phyloP scores from a whole-genome alignment of 2,888 invertebrate species.

The Drosophila gaucha region DNA sequence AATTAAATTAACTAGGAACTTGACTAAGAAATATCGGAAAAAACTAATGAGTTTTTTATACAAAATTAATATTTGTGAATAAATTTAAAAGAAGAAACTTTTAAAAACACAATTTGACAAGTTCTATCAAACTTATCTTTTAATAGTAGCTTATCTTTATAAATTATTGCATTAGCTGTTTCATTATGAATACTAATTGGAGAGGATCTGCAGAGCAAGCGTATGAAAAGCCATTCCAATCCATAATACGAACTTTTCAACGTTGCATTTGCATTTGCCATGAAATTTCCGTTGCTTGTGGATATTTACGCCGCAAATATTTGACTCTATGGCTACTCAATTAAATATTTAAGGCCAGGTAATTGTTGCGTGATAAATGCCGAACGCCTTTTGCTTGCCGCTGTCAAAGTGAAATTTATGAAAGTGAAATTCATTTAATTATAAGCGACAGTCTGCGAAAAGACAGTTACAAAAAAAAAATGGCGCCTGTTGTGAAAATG shows the following conservation, averaged over 20 bases:
- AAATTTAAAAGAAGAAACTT: no score
- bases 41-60: no score
- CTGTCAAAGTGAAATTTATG: conserved; percentile 75
- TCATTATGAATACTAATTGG: background rate
- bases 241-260: background rate
- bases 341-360: conserved; percentile 64
- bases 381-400: conserved; percentile 46
- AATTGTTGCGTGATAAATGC: conserved; percentile 57
- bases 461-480: conserved; percentile 46
- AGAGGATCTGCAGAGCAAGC: no score
- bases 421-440: conserved; percentile 73
- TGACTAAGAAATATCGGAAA: no score
- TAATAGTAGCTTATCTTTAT: background rate
- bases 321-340: conserved; percentile 43
- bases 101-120: no score
- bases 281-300: background rate
- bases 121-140: no score
- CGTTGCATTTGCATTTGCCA: background rate
- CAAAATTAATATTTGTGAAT: no score
- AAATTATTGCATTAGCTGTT: background rate
- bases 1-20: background rate
- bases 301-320: background rate
- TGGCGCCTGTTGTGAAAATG: conserved; percentile 14
- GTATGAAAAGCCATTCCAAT: background rate
- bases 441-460: conserved; percentile 56